Conservation (phyloP, 1,140 invertebrate species). For the Zaprionus tsacasi region DNA sequence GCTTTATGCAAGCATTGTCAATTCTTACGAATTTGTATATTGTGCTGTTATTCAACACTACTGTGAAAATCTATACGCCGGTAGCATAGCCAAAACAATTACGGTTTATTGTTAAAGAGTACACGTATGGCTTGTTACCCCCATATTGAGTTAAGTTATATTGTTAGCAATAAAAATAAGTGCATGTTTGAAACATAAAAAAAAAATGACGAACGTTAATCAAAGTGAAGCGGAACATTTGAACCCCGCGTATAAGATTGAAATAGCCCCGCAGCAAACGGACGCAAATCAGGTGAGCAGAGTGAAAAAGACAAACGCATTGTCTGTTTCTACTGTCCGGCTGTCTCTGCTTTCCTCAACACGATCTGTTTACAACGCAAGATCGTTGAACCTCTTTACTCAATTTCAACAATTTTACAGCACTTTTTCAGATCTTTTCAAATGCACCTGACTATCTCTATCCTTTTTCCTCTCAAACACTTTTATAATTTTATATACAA, state of each 20-base stretch:
- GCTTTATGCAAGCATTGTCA: slow-evolving; percentile 15
- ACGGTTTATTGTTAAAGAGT: slow-evolving; percentile 20
- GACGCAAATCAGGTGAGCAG: slow-evolving; percentile 63
- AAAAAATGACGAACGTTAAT: slow-evolving; percentile 51
- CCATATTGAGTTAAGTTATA: slow-evolving; percentile 48
- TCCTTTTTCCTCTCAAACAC: slow-evolving; percentile 1
- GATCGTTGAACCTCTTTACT: slow-evolving; percentile 29
- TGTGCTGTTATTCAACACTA: slow-evolving; percentile 55
- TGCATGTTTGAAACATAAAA: slow-evolving; percentile 19
- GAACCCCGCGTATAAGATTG: slow-evolving; percentile 55
- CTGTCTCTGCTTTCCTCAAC: slow-evolving; percentile 10
- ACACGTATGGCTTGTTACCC: slow-evolving; percentile 18
- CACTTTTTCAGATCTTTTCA: slow-evolving; percentile 8
- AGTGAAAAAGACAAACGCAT: slow-evolving; percentile 19
- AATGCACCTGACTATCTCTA: slow-evolving; percentile 11
- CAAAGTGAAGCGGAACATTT: slow-evolving; percentile 58
- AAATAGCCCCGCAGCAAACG: slow-evolving; percentile 59
- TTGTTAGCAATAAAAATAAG: slow-evolving; percentile 20
- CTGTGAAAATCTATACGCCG: slow-evolving; percentile 30
- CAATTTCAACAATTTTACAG: slow-evolving; percentile 5
- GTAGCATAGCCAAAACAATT: slow-evolving; percentile 29
- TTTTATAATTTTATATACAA: neutral
- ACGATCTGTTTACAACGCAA: slow-evolving; percentile 30
- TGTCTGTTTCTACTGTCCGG: neutral
- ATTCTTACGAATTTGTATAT: slow-evolving; percentile 22